Conservation (phyloP, 2,888 invertebrate genomes). For the Encarsia formosa region DNA sequence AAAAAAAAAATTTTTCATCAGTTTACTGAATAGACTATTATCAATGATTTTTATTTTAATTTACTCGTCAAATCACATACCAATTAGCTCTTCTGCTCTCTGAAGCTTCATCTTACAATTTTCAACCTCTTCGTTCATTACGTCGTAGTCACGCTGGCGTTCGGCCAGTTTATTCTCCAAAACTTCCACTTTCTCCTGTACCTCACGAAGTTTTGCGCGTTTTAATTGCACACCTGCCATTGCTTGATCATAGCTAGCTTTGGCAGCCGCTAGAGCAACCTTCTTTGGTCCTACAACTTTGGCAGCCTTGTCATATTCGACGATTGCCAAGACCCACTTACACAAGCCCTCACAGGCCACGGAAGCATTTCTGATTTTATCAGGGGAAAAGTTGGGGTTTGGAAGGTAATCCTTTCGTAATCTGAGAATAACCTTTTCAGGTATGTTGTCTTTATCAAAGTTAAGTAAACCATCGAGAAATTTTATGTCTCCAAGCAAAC, state of each 20-base stretch:
- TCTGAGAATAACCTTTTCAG: constrained; percentile 75
- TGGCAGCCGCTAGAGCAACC: constrained; percentile 78
- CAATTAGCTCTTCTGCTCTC: constrained; percentile 87
- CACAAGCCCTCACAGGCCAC: constrained; percentile 88
- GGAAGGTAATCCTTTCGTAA: constrained; percentile 74
- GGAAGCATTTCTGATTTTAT: constrained; percentile 81
- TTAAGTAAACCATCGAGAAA: constrained; percentile 82
- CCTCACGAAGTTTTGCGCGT: constrained; percentile 69
- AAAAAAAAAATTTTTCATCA: background rate
- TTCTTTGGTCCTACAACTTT: constrained; percentile 92
- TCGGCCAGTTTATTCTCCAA: constrained; percentile 69
- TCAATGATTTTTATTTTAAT: too few relatives aligned
- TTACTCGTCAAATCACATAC: too few relatives aligned
- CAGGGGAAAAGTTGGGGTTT: constrained; percentile 88
- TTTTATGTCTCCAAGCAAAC: constrained; percentile 83
- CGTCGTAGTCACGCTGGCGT: constrained; percentile 63
- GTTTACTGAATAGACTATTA: too few relatives aligned
- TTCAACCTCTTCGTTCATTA: constrained; percentile 79
- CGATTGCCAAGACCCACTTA: constrained; percentile 92
- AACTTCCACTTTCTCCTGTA: constrained; percentile 62
- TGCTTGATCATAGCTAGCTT: constrained; percentile 70
- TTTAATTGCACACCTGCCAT: constrained; percentile 78
- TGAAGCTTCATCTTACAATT: constrained; percentile 82
- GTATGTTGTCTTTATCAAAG: constrained; percentile 92
- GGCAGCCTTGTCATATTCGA: constrained; percentile 90